Evolutionary conservation across 2,113 vertebrate genomes (phyloP).

Genomic region (Pholis gunnellus): DNA sequence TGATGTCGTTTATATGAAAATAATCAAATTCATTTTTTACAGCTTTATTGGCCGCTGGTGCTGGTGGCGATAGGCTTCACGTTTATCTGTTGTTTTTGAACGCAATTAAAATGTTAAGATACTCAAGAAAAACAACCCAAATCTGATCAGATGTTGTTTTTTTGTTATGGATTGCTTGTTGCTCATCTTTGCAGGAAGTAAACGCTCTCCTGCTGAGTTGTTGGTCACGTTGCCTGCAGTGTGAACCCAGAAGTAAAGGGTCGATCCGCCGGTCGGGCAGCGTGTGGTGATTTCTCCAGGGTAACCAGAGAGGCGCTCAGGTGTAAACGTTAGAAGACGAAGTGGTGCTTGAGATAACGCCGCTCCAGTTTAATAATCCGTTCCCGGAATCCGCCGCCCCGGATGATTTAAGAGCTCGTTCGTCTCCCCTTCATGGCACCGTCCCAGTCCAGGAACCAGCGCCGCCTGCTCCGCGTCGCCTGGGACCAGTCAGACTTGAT

Average conservation of each 20-base stretch:
- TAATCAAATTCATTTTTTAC: neutral
- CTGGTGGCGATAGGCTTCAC: no score
- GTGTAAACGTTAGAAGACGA: neutral
- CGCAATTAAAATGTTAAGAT: no score
- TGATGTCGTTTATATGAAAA: neutral
- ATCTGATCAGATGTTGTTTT: neutral
- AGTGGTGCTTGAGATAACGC: slow-evolving; percentile 36
- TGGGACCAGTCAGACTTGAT: slow-evolving; percentile 61
- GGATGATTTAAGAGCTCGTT: slow-evolving; percentile 28
- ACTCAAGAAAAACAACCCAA: no score
- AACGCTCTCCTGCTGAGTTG: neutral
- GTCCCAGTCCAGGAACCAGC: neutral
- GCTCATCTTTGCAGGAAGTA: neutral
- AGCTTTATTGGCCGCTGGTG: neutral
- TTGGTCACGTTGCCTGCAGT: slow-evolving; percentile 1
- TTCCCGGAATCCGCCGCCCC: slow-evolving; percentile 35
- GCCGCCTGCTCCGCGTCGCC: slow-evolving; percentile 25
- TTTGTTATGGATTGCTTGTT: neutral
- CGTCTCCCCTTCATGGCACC: neutral
- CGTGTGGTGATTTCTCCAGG: neutral
- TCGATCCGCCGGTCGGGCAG: no score
- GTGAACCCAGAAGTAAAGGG: neutral
- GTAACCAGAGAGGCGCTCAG: neutral
- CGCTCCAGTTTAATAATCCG: slow-evolving; percentile 27
- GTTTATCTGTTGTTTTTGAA: neutral